phyloP scores from a whole-genome alignment of 1,140 invertebrate species.

The Dendrolimus punctatus region DNA sequence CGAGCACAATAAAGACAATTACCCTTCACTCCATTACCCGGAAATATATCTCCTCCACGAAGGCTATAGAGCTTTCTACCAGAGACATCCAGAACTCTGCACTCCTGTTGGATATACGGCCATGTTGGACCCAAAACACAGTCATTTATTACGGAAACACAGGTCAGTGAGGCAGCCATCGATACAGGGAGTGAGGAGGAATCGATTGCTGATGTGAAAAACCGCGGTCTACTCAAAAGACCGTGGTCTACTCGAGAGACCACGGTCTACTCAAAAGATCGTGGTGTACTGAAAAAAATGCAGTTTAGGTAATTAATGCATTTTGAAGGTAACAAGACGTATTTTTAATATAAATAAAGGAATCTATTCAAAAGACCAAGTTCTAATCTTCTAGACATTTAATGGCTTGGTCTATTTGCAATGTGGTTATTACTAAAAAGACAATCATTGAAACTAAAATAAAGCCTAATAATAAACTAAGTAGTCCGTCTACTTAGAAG shows the following conservation, averaged over 20 bases:
- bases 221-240: slow-evolving; percentile 4
- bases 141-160: slow-evolving; percentile 24
- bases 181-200: slow-evolving; percentile 14
- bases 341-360: too few species aligned
- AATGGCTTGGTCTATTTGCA: too few species aligned
- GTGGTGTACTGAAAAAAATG: too few species aligned
- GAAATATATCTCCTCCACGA: slow-evolving; percentile 96
- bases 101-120: slow-evolving; percentile 59
- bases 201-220: slow-evolving; percentile 18
- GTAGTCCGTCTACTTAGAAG: too few species aligned
- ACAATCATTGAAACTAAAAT: too few species aligned
- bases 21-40: slow-evolving; percentile 92
- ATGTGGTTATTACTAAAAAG: too few species aligned
- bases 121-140: slow-evolving; percentile 49
- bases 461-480: too few species aligned
- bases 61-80: slow-evolving; percentile 94
- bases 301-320: too few species aligned
- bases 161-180: slow-evolving; percentile 9
- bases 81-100: slow-evolving; percentile 81
- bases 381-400: too few species aligned
- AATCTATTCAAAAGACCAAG: too few species aligned
- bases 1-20: slow-evolving; percentile 84
- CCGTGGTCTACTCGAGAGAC: neutral
- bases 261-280: neutral
- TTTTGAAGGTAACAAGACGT: too few species aligned